Base-by-base conservation (phyloP, 2,797 vertebrate species). In the Heterohyrax brucei region DNA sequence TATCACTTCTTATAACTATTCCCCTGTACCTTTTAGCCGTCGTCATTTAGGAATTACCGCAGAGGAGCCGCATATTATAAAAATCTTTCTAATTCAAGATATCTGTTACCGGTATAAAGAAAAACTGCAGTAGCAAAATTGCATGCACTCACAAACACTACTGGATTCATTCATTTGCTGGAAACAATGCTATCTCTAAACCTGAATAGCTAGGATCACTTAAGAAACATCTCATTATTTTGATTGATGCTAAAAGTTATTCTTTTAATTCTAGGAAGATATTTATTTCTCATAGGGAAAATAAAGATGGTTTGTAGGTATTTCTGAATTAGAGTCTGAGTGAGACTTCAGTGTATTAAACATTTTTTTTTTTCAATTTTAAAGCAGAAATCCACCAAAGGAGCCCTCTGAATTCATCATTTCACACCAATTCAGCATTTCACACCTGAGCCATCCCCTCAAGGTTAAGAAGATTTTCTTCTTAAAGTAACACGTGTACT, bases 381-480 rank as follows among this genome's bases (percentile, higher is more conserved):
- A 70, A 95, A 94, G 61, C 26, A 85, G 48, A 94, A 86, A 91
- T 50, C 50, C 92, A 89, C 50, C 87, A 95, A 95, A 90, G 46
- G 48, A 56, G 50, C 1, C 59, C 4, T 91, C 84, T 39, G 21
- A 94, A 91, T 76, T 76, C 75, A 93, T 95, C 64, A 76, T n/a
- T n/a, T n/a, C n/a, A n/a, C n/a, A n/a, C n/a, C n/a, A 94, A 94
- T 26, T 56, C 75, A 91, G 33, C 89, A 94, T 88, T 94, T 86
- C 70, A 92, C 44, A 95, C 48, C 61, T 96, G 80, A 91, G 83
- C 94, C 79, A 92, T 86, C 88, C 66, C 19, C 89, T 93, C 78
- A 92, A 96, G 73, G 94, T 96, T 97, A 97, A 93, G 92, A 88
- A 79, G 79, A 94, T 97, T 96, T 97, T 96, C 93, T 95, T 95